Base-by-base conservation (phyloP, 2,113 vertebrate genomes). In the Hemiscyllium ocellatum region DNA sequence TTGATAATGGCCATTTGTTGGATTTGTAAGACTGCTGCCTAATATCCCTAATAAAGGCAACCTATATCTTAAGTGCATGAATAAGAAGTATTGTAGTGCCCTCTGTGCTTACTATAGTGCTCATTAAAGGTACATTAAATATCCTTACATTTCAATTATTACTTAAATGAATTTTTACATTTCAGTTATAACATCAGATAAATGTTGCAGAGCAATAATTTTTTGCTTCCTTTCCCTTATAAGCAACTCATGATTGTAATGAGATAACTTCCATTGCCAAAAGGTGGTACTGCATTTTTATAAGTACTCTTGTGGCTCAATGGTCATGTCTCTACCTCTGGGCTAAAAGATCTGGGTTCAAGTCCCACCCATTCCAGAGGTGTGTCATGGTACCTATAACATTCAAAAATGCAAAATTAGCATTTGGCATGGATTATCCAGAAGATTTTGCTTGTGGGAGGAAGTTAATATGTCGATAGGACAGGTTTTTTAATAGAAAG, bases 1-100 rank as follows among this genome's bases (percentile, higher is more conserved):
- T 96, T 96, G 96, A 96, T 96, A 95, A 76, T 85, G 80, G 2
- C 17, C 4, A 47, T 83, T 47, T 47, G 37, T 20, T 6, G 37
- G 80, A 22, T 22, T 47, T 83, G 29, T 13, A 47, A 83, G 80
- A 90, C 61, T 26, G 52, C 56, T 65, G 52, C 3, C 52, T 56
- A 26, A 56, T 52, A 24, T 89, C n/a, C 24, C 61, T 29, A 26
- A 33, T 2, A 89, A 50, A 90, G 52, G 22, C 15, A 2, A 61
- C 12, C 33, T 52, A 26, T 12, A 90, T 29, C 86, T 29, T 12
- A 61, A 33, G 33, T 61, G 12, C 33, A 65, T 17, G 15, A 90
- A 61, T 29, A 61, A 61, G 87, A 56, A 33, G 86, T 56, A 89
- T 61, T 65, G 33, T 3, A 61, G 87, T 10, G 29, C 52, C 87